Conservation (phyloP, 92 coral and sea anemone genomes). For the Pocillopora meandrina region DNA sequence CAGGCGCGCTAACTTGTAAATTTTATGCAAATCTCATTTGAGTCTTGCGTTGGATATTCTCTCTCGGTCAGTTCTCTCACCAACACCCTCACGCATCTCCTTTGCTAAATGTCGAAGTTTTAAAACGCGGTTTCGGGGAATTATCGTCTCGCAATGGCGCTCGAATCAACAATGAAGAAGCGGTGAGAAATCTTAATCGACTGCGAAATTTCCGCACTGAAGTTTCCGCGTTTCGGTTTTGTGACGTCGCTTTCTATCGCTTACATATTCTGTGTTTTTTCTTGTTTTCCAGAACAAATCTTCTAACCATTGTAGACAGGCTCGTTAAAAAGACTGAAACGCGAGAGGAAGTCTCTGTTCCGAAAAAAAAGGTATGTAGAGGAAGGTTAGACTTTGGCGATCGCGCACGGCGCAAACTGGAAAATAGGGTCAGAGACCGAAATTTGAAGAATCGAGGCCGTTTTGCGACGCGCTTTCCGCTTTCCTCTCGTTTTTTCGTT, state of each 20-base stretch:
- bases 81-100: conserved; percentile 42
- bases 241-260: conserved; percentile 81
- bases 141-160: conserved; percentile 48
- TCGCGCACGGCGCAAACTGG: conserved; percentile 27
- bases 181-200: conserved; percentile 55
- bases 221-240: conserved; percentile 85
- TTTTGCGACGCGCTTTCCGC: conserved; percentile 40
- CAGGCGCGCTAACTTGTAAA: conserved; percentile 89
- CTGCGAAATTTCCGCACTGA: conserved; percentile 53
- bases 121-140: neutral
- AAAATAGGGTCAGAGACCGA: neutral
- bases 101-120: conserved; percentile 21
- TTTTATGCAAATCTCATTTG: conserved; percentile 87
- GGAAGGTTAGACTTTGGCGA: neutral
- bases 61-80: conserved; percentile 34
- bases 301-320: conserved; percentile 71
- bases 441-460: conserved; percentile 9
- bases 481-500: conserved; percentile 16
- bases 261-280: conserved; percentile 46
- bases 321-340: conserved; percentile 58
- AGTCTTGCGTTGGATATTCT: conserved; percentile 63
- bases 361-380: conserved; percentile 58
- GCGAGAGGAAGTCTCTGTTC: conserved; percentile 28
- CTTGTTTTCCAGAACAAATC: conserved; percentile 57
- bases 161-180: conserved; percentile 56